Base-by-base conservation (phyloP, 2,888 invertebrate genomes). In the Agrypnus murinus region DNA sequence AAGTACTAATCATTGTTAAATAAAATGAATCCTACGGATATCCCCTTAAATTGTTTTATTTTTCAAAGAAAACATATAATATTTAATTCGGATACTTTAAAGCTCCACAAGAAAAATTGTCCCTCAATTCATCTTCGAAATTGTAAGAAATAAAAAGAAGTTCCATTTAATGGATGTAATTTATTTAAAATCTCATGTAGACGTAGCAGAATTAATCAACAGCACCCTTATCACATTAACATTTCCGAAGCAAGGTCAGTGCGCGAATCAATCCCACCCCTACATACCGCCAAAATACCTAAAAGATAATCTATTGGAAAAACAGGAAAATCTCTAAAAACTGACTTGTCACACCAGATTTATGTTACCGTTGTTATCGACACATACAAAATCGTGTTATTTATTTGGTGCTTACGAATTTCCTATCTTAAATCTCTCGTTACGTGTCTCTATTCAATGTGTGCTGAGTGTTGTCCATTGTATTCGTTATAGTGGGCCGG, bases 401-500 rank as follows among this genome's bases (percentile, higher is more conserved):
- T 70, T 70, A 70, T 70, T 60, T 62, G 65, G 70, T 69, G 70
- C 70, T 70, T 70, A 65, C 70, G 59, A 70, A 38, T 70, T 70
- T 70, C 70, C 70, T 70, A 65, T 70, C 70, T 65, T 70, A 60
- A 65, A 70, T 65, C 65, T 65, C 9, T 38, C 38, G 65, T 65
- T 70, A 65, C 70, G 70, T 60, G 59, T 65, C 62, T 65, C 62
- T 65, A 55, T 65, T 65, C 59, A 25, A 12, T 46, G 65, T 58
- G 59, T 43, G 25, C 38, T 59, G 14, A 46, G 62, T 59, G 38
- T 59, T 38, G 38, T 4, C n/a, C 38, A 38, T 25, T 25, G 25
- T 25, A 25, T 25, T 25, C 25, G 25, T 25, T 25, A 25, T 25
- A 25, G 25, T 25, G 25, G 25, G 25, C 25, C 25, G 25, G 5